Evolutionary conservation across 2,888 invertebrate species (phyloP).

Genomic region (Acleris cristana): DNA sequence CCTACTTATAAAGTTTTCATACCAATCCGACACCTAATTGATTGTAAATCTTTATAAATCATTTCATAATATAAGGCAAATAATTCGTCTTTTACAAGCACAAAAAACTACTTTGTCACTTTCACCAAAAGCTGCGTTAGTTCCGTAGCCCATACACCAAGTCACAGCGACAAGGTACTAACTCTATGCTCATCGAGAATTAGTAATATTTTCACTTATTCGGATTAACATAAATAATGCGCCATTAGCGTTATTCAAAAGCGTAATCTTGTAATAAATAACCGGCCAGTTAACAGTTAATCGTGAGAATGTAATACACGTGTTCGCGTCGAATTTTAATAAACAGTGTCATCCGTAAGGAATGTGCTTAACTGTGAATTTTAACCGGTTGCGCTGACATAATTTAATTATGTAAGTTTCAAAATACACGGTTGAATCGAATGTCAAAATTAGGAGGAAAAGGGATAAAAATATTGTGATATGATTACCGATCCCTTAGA

Average conservation of each 20-base stretch:
- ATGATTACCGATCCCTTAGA: no score
- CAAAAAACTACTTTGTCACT: neutral
- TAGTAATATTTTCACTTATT: slow-evolving; percentile 32
- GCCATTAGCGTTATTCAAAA: slow-evolving; percentile 31
- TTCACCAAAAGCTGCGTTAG: neutral
- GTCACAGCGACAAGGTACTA: slow-evolving; percentile 8
- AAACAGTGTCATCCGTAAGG: neutral
- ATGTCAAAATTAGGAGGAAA: no score
- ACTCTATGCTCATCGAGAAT: slow-evolving; percentile 3
- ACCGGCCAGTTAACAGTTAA: slow-evolving; percentile 19
- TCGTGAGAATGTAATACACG: slow-evolving; percentile 14
- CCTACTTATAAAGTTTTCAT: no score
- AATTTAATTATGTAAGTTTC: no score
- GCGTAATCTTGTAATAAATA: slow-evolving; percentile 31
- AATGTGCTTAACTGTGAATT: neutral
- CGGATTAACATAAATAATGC: slow-evolving; percentile 29
- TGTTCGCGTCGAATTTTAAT: slow-evolving; percentile 9
- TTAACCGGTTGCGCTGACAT: no score
- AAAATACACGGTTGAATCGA: no score
- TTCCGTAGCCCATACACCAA: slow-evolving; percentile 1
- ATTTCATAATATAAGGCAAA: no score
- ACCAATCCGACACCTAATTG: no score
- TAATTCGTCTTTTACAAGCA: no score
- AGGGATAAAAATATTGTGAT: no score
- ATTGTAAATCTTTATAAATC: no score